Evolutionary conservation across 2,113 vertebrate species (phyloP), one percentile per base, ranked within the genome.

Genomic region (Nothocercus nigrocapillus): DNA sequence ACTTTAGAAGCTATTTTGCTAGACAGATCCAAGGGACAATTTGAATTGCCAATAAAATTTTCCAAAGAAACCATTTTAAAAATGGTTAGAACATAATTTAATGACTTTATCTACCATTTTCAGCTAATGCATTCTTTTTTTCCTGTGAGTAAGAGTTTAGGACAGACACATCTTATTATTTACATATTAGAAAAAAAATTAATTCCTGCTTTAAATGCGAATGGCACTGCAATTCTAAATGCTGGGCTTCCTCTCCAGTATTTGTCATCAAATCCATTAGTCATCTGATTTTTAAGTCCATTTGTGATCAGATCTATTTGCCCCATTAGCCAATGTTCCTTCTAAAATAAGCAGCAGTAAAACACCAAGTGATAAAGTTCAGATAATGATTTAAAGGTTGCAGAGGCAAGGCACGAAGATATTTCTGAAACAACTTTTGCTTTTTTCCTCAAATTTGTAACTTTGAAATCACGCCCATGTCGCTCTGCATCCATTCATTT

Each of bases 111-210:
- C 40, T 64, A 88, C 72, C 51, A 90, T 88, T 92, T 88, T 90
- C 56, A 93, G 68, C 69, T 90, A 91, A 94, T 88, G 73, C 51
- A 14, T 91, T 90, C 51, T 16, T 25, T 17, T 25, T 90, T 82
- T 82, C 75, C 59, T 91, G 69, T 91, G 93, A 96, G 69, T 92
- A 95, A 96, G 94, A 90, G 20, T 87, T 94, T 95, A 86, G 74
- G 80, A 93, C 16, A 83, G 80, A 94, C 40, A 90, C 44, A 86
- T 88, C 72, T 88, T 88, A 84, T 94, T 92, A 93, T 96, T 90
- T 53, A 84, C 81, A 40, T 90, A 96, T 96, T 92, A 96, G 73
- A 96, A 97, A 94, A 96, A 73, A 94, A 94, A 95, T 93, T 79
- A 32, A 86, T 73, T 76, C 47, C 80, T 96, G 88, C 91, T 95